Base-by-base conservation (phyloP, 53 echinoderm and acorn worm species). In the Holothuria scabra region DNA sequence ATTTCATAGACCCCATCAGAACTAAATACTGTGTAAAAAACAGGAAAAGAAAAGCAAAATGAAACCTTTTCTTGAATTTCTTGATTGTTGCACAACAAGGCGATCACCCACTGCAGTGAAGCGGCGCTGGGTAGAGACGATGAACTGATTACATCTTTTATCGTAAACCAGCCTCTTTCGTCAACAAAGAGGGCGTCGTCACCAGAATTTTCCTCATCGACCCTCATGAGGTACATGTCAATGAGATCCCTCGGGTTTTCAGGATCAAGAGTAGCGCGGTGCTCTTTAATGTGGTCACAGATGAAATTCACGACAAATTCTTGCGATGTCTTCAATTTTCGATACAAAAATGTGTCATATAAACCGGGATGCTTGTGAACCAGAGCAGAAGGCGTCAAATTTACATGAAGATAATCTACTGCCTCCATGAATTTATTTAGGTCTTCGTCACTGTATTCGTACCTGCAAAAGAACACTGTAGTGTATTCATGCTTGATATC, bases 221-320 rank as follows among this genome's bases (percentile, higher is more conserved):
- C 81, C 81, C 69, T 81, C 46, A 44, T 69, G 10, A 87, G 80
- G 44, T 87, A 87, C 62, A 87, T 59, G 34, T 87, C 87, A 22
- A 87, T 87, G 46, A 87, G 70, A 35, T 87, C 87, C 52, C 70
- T 70, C 2, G 87, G 87, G 44, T 67, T 41, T 3, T 35, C 81
- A n/a, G 68, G 60, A 58, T 87, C 87, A 13, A 71, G 30, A 13
- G 24, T 19, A 5, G 44, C 52, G 33, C 60, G 61, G 34, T 87
- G 87, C 41, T 46, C 23, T 44, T 60, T 52, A 28, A 87, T 82
- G 30, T 81, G 67, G 28, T 70, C 44, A 18, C 35, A 38, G 46
- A 87, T 55, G 55, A 87, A 87, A 33, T 28, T 59, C 41, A 34
- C 16, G 6, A 68, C 68, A 33, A 68, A 68, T 22, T 68, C 68